Conservation (phyloP, 2,113 vertebrate genomes). For the Anolis sagrei region DNA sequence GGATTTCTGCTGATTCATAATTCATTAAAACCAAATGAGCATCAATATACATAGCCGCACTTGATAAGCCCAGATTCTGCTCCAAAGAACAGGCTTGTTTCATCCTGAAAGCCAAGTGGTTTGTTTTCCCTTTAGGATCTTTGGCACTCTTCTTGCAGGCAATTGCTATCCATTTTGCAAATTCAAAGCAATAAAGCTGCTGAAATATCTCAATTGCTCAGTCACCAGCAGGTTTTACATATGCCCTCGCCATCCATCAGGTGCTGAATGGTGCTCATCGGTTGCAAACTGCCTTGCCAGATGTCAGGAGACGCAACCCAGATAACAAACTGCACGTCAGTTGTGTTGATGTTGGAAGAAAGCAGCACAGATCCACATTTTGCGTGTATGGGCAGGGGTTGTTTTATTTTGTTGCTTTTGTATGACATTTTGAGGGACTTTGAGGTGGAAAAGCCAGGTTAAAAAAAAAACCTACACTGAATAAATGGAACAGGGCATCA, state of each 20-base stretch:
- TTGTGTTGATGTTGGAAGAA: neutral
- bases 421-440: neutral
- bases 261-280: neutral
- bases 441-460: neutral
- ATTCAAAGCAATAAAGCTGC: neutral
- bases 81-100: rapidly evolving
- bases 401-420: neutral
- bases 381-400: neutral
- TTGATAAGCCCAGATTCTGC: neutral
- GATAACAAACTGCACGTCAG: neutral
- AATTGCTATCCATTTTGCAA: neutral
- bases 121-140: constrained; percentile 6
- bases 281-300: neutral
- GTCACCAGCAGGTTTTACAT: neutral
- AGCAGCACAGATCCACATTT: neutral
- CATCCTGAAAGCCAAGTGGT: neutral
- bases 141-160: neutral
- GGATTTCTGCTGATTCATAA: constrained; percentile 48
- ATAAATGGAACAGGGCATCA: constrained; percentile 4
- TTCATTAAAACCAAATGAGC: constrained; percentile 29
- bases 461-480: too few relatives aligned
- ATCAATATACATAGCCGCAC: neutral
- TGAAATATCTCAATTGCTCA: neutral
- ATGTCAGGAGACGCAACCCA: neutral
- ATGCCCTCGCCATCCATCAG: neutral